Evolutionary conservation across 2,888 invertebrate genomes (phyloP), one percentile per base, ranked within the genome.

Genomic region (Hofmannophila pseudospretella): DNA sequence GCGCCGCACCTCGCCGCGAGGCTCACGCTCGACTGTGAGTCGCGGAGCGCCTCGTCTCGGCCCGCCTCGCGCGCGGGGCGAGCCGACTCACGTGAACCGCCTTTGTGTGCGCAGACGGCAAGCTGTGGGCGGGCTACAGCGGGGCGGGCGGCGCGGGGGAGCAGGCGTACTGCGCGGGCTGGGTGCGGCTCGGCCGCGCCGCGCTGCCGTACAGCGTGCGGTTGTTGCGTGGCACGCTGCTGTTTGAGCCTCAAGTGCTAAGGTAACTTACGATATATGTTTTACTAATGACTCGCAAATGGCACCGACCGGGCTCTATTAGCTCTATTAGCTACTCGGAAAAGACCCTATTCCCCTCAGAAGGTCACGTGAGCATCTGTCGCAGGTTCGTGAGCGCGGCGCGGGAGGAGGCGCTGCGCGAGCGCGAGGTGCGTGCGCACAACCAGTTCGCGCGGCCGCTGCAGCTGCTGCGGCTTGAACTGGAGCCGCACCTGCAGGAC

Each of bases 101-200:
- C n/a, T 8, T 5, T 20, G 12, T 28, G 28, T 23, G 14, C 5
- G 32, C 59, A 80, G 80, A 70, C 39, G 66, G 48, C 3, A 60
- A 61, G 42, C 48, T 81, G 61, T 79, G 78, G 78, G 65, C 67
- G 44, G 45, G 43, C 33, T 44, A 44, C 44, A 13, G 41, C 41
- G 39, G 30, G 30, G 48, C 40, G 22, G 49, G 38, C 26, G 13
- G 22, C 34, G 39, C 39, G 19, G 35, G 34, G 14, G 44, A 14
- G 35, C 22, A 20, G 42, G 67, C 65, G 43, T 70, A 67, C 67
- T 79, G 79, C 66, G 62, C 59, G 80, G 90, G 79, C 48, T 68
- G 66, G 66, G 58, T 67, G 67, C 58, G 56, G 38, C 44, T 77
- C 51, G 78, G 77, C 20, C 63, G 66, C 54, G 71, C 72, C 36